Conservation (phyloP, 2,113 vertebrate genomes). For the Plotosus lineatus region DNA sequence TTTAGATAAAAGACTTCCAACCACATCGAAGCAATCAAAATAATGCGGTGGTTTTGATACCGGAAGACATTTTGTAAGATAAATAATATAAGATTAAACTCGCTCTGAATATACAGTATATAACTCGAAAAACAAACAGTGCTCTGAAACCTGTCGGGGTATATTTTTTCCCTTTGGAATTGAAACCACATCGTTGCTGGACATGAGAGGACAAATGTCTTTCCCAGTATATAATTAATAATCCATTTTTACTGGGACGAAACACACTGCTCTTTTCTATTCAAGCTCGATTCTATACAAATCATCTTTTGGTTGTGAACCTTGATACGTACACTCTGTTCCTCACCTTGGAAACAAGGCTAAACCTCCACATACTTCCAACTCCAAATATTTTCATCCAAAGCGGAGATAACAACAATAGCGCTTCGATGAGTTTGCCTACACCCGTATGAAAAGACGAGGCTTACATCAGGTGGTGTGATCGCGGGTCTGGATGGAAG, state of each 20-base stretch:
- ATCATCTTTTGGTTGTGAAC: constrained; percentile 33
- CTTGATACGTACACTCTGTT: constrained; percentile 51
- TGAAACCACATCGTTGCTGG: neutral
- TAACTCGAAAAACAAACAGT: neutral
- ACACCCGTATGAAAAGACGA: neutral
- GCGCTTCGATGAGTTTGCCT: neutral
- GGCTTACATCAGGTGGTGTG: neutral
- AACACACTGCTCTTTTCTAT: constrained; percentile 4
- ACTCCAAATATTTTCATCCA: constrained; percentile 40
- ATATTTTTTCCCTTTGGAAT: neutral
- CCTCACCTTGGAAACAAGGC: constrained; percentile 55
- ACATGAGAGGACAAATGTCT: neutral
- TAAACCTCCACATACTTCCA: constrained; percentile 42
- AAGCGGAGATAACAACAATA: constrained; percentile 28
- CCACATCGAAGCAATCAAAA: constrained; percentile 13
- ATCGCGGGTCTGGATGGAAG: neutral
- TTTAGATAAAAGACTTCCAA: constrained; percentile 25
- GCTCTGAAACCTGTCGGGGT: neutral
- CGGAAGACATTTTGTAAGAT: neutral
- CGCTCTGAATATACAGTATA: neutral
- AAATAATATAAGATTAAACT: neutral
- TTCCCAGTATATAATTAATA: neutral
- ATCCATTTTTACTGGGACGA: neutral
- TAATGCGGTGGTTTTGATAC: neutral
- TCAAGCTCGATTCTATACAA: constrained; percentile 8